These are phyloP conservation scores for Leptonema lineaticorne DNA, from an alignment of 1,140 invertebrate species.

Conservation along the genomic window DNA sequence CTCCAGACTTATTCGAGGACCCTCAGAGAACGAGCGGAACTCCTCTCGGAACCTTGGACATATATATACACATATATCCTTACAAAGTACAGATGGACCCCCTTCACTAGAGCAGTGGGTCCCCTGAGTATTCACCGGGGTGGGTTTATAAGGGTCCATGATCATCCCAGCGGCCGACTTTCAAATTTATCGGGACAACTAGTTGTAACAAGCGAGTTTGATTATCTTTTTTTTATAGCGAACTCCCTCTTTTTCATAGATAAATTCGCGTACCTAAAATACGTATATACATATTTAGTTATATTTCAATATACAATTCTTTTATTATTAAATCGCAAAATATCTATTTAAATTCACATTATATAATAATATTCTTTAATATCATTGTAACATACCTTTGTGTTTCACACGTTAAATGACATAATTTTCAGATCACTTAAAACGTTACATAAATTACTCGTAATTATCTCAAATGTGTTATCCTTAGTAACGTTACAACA, in stretches of 20 bases:
- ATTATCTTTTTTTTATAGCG: conserved; percentile 22
- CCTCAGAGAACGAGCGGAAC: neutral
- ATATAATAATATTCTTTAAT: no score
- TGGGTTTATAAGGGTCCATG: conserved; percentile 17
- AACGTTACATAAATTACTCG: no score
- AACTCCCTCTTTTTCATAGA: neutral
- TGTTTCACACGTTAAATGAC: no score
- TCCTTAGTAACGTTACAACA: no score
- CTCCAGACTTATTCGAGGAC: conserved; percentile 16
- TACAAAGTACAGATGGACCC: no score
- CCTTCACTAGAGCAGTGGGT: neutral
- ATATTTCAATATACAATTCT: no score
- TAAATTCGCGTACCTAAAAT: neutral
- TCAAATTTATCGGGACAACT: conserved; percentile 24
- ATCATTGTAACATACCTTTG: no score
- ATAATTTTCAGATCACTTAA: no score
- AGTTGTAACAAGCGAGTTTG: conserved; percentile 24
- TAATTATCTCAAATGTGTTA: no score
- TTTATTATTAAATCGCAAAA: no score
- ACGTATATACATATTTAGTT: neutral
- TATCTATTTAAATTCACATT: no score
- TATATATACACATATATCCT: no score
- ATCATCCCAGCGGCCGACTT: neutral
- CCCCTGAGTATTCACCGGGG: neutral
- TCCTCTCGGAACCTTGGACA: neutral